Base-by-base conservation (phyloP, 2,113 vertebrate genomes). In the Otus sunia region DNA sequence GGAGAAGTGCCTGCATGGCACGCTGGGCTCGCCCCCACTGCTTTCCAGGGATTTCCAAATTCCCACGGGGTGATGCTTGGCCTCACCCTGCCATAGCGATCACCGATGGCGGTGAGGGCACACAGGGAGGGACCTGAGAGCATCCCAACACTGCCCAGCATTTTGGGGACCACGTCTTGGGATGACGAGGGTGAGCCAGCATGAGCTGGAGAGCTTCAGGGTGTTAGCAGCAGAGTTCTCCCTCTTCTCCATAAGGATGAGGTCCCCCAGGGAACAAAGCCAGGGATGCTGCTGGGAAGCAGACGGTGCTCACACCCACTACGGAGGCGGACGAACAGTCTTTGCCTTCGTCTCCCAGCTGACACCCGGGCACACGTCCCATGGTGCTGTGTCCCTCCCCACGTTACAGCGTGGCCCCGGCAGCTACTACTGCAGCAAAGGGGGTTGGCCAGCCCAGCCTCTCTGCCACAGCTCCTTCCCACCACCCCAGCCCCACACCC, bases 11-110 rank as follows among this genome's bases (percentile, higher is more conserved):
- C 43, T 45, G 43, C 15, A 45, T 45, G 43, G 43, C 43, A 45
- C 4, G 7, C 43, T 45, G 43, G 43, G 43, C 43, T 45, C 17
- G 7, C 43, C 18, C 43, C 43, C 16, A 17, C 43, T 45, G 43
- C 43, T 45, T 45, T 45, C 43, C 43, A 45, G 43, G 43, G 43
- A 9, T 22, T 32, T 72, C 19, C 18, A 1, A 76, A 60, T 50
- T 71, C 29, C 47, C 14, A 20, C 7, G 0, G 1, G 36, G n/a
- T 3, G 23, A 69, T 26, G n/a, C 74, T 49, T 1, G 0, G 76
- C 69, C 3, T n/a, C 53, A 55, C 3, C 16, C 52, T 0, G 0
- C 30, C 7, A 2, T 2, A 34, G 32, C 0, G 0, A 69, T 30
- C 55, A 59, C 49, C 2, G 6, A 14, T 2, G 19, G 39, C 76